Percentiles rank a stretch among this genome's conserved stretches.
phyloP scores from a whole-genome alignment of 2,797 vertebrate genomes.

The Otolemur crassicaudatus region DNA sequence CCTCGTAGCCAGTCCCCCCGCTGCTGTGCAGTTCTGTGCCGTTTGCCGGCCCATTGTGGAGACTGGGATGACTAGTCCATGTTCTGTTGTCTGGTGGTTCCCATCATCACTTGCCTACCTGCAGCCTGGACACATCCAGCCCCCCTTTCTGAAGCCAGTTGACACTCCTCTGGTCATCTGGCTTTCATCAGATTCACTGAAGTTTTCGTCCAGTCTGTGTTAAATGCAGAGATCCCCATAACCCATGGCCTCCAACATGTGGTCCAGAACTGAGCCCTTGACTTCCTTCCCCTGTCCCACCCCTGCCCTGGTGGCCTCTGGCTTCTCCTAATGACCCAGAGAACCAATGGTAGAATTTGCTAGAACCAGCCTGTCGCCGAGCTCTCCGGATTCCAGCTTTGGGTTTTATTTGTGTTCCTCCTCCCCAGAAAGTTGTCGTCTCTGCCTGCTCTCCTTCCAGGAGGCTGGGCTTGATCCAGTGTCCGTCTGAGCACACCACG shows the following conservation, averaged over 20 bases:
- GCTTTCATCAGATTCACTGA: neutral
- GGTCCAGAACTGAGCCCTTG: neutral
- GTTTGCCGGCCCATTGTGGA: accelerated
- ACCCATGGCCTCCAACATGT: accelerated
- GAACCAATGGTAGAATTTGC: accelerated
- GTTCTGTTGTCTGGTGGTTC: neutral
- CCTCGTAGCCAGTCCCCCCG: neutral
- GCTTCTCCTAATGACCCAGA: neutral
- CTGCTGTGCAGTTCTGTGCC: accelerated
- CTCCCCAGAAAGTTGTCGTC: neutral
- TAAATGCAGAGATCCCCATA: neutral
- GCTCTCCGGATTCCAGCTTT: conserved; percentile 51
- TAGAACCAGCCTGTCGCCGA: conserved; percentile 41
- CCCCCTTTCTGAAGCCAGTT: neutral
- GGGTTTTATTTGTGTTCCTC: conserved; percentile 47
- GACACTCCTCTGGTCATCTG: neutral
- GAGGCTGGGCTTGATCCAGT: conserved; percentile 77
- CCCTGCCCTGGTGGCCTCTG: neutral
- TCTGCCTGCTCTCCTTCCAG: conserved; percentile 71
- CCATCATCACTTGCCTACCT: accelerated
- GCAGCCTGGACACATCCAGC: accelerated
- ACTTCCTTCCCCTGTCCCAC: neutral
- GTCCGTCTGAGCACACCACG: conserved; percentile 75
- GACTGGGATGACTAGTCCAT: too few relatives aligned
- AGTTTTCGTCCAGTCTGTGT: neutral